These are phyloP conservation scores for Dinothrombium tinctorium DNA, from an alignment of 1,140 invertebrate species.

Conservation along the genomic window DNA sequence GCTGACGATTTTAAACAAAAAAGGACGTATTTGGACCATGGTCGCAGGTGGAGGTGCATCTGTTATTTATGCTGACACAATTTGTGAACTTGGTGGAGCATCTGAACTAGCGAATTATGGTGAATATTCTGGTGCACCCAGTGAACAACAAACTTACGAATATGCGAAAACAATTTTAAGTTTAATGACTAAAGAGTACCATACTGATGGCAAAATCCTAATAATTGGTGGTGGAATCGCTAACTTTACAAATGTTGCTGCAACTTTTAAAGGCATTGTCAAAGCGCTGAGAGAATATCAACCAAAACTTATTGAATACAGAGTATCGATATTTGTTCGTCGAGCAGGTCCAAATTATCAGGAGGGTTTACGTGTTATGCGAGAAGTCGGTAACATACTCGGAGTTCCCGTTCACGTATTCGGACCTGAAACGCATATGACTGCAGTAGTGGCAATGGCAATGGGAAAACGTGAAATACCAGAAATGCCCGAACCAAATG, in stretches of 20 bases:
- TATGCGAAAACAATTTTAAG: slow-evolving; percentile 92
- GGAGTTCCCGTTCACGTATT: slow-evolving; percentile 83
- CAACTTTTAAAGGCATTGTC: slow-evolving; percentile 97
- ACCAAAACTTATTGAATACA: slow-evolving; percentile 62
- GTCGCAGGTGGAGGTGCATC: slow-evolving; percentile 97
- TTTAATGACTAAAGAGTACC: slow-evolving; percentile 80
- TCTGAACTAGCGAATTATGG: slow-evolving; percentile 91
- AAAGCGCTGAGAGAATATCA: slow-evolving; percentile 82
- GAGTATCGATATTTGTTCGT: slow-evolving; percentile 82
- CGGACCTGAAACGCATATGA: slow-evolving; percentile 98
- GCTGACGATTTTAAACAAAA: slow-evolving; percentile 73
- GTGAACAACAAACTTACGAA: slow-evolving; percentile 95
- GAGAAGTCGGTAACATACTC: slow-evolving; percentile 47
- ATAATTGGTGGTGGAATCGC: slow-evolving; percentile 98
- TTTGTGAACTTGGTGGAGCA: slow-evolving; percentile 86
- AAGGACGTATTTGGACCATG: slow-evolving; percentile 98
- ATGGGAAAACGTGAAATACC: slow-evolving; percentile 72
- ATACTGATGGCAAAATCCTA: slow-evolving; percentile 50
- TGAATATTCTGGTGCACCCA: slow-evolving; percentile 96
- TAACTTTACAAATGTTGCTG: slow-evolving; percentile 98
- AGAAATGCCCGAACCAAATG: slow-evolving; percentile 32
- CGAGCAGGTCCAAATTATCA: slow-evolving; percentile 97
- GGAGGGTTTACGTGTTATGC: slow-evolving; percentile 50
- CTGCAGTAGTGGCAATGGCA: slow-evolving; percentile 91
- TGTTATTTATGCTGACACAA: slow-evolving; percentile 96